Evolutionary conservation across 2,113 vertebrate genomes (phyloP).

Genomic region (Artemisiospiza belli): DNA sequence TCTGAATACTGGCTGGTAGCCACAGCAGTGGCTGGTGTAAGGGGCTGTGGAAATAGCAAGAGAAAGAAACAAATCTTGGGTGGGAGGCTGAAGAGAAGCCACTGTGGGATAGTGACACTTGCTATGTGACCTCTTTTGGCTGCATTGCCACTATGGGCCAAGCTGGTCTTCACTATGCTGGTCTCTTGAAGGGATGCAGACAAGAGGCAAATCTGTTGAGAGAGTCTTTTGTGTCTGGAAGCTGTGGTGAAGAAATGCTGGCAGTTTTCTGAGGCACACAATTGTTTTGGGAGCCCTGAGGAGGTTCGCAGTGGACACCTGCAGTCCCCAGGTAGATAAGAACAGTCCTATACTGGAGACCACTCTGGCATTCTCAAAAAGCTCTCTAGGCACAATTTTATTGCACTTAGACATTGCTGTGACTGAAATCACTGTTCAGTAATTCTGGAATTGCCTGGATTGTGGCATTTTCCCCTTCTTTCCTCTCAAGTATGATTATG

Average conservation of each 20-base stretch:
- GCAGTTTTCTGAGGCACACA: neutral
- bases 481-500: neutral
- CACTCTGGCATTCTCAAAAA: neutral
- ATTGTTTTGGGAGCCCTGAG: neutral
- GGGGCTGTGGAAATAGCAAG: neutral
- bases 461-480: neutral
- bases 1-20: neutral
- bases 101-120: neutral
- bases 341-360: neutral
- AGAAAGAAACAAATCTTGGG: neutral
- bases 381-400: neutral
- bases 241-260: neutral
- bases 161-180: neutral
- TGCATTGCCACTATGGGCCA: accelerated
- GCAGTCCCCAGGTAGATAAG: neutral
- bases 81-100: neutral
- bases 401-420: neutral
- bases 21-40: neutral
- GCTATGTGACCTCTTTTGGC: neutral
- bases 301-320: neutral
- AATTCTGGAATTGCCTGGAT: neutral
- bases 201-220: neutral
- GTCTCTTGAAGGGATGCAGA: neutral
- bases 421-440: neutral
- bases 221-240: neutral